Base-by-base conservation (phyloP, 2,888 invertebrate species). In the Erebia aethiops region DNA sequence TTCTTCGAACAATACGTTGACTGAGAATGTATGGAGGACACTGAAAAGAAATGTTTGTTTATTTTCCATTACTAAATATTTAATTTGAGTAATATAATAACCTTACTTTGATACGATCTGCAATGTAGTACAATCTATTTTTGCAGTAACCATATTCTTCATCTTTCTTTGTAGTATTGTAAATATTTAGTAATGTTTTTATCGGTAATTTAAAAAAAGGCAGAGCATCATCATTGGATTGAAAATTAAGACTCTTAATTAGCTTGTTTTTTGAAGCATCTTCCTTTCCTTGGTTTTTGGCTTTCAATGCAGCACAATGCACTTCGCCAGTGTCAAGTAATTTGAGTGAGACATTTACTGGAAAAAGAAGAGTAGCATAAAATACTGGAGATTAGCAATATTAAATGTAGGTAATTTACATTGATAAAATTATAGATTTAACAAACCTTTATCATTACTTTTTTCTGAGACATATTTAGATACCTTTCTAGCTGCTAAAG, bases 101-200 rank as follows among this genome's bases (percentile, higher is more conserved):
- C 61, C 75, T 75, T 81, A 94, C 91, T 78, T 93, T 83, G 16
- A 95, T 81, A 58, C 84, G 83, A 35, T 93, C 85, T 70, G 95
- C 89, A 72, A 95, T 87, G 78, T 92, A 95, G 78, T 95, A 95
- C n/a, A 95, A 83, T 67, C 95, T 93, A 81, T 95, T 95, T 69
- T 83, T 81, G 74, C 90, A 90, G 71, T 85, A 88, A 1, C 93
- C 84, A 64, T 84, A 77, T 3, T 77, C 77, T 9, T 84, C 77
- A 83, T 95, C 95, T 65, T 84, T 82, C 79, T 85, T 80, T 49
- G 88, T 90, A 26, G 80, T 80, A 79, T 84, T 86, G 67, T 82
- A 83, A 71, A 94, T 83, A 75, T 84, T 83, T 13, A 84, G 43
- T 73, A 93, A 83, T 64, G 85, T 85, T 75, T 78, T 85, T 2